Evolutionary conservation across 2,113 vertebrate genomes (phyloP), one percentile per base, ranked within the genome.

Genomic region (Neolamprologus variostigma): DNA sequence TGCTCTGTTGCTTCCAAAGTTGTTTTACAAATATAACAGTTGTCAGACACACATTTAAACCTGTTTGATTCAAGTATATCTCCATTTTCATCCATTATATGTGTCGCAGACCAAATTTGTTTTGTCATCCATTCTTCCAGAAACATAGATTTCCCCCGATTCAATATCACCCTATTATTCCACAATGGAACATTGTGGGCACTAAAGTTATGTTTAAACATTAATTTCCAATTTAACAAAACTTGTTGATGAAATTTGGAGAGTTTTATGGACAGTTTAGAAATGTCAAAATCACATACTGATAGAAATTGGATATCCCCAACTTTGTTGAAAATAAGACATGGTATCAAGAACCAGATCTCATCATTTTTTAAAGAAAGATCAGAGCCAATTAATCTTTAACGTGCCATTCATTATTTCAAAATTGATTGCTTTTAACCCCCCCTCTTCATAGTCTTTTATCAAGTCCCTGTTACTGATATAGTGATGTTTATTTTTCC

Each of bases 201-300:
- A 11, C 31, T 63, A 63, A 63, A 35, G 6, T 63, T 63, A 63
- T 63, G 17, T 63, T 63, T 63, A 19, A 63, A 63, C 16, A 63
- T 35, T 19, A 63, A 7, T 35, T 63, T 63, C 31, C 31, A n/a
- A 19, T 33, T 33, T 63, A 63, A 7, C 9, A 19, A 33, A 63
- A 63, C 8, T 33, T 28, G 55, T 28, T 19, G 28, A 33, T 61
- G 28, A 63, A 19, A 33, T 19, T 63, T 63, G 28, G 57, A 10
- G 3, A 33, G 59, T 4, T 63, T 33, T 33, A 63, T 63, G 16
- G 59, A 6, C 1, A 63, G 59, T 63, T 63, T 61, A 19, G 57
- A 10, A 61, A 61, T 61, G 10, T 33, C 57, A 61, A 31, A 61
- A 31, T 31, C 14, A 4, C 26, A 61, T 61, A 17, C 57, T 61